phyloP scores from a whole-genome alignment of 1,140 invertebrate genomes.

The Aphis gossypii region DNA sequence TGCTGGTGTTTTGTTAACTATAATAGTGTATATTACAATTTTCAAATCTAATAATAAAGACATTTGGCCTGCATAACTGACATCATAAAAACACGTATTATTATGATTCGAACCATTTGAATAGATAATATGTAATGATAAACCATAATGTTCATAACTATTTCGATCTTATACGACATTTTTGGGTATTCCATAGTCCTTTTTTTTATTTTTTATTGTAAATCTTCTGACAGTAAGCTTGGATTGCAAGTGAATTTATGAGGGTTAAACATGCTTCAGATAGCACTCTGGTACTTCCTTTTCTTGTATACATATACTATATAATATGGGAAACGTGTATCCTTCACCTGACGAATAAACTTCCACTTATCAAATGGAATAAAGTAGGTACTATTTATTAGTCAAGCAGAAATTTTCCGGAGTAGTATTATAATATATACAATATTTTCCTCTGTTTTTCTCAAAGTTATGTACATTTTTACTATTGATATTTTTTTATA shows the following conservation, averaged over 20 bases:
- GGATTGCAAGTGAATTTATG: slow-evolving; percentile 40
- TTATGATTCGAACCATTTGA: not conserved
- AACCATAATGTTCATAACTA: not conserved
- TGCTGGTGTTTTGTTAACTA: not conserved
- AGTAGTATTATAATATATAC: not conserved
- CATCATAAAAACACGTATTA: not conserved
- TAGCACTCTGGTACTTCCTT: slow-evolving; percentile 33
- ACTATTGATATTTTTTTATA: not conserved
- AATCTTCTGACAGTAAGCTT: slow-evolving; percentile 41
- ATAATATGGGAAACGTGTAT: slow-evolving; percentile 28
- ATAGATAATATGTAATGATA: slow-evolving; percentile 21
- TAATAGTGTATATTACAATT: not conserved
- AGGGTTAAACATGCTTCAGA: slow-evolving; percentile 47
- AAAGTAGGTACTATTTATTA: slow-evolving; percentile 7
- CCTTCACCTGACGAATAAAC: slow-evolving; percentile 35
- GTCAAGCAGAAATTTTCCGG: not conserved
- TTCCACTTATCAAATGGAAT: slow-evolving; percentile 46
- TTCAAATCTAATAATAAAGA: not conserved
- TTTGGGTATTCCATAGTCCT: not conserved
- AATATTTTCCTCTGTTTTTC: not conserved
- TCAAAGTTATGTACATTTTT: not conserved
- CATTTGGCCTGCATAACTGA: not conserved
- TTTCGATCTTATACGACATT: slow-evolving; percentile 10
- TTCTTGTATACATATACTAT: slow-evolving; percentile 39
- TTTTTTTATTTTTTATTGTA: slow-evolving; percentile 9